Conservation (phyloP, 2,113 vertebrate species). For the Clarias magur region DNA sequence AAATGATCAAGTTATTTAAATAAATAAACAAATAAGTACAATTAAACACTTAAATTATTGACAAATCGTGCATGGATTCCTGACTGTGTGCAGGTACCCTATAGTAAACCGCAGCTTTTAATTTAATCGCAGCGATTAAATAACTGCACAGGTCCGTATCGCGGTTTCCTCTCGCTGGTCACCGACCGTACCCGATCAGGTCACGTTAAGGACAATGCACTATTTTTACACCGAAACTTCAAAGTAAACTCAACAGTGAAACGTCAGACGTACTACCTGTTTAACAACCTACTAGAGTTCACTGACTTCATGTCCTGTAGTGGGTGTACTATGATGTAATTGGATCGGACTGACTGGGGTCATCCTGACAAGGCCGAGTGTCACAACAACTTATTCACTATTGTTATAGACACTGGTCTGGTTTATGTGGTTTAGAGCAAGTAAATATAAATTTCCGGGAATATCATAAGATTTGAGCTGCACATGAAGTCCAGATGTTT, state of each 20-base stretch:
- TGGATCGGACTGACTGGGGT: not conserved
- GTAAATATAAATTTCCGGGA: not conserved
- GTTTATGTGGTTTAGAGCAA: not conserved
- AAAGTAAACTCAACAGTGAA: constrained; percentile 5
- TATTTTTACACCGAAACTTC: not conserved
- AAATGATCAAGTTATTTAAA: too few species aligned
- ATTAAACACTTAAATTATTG: too few species aligned
- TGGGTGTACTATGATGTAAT: constrained; percentile 1
- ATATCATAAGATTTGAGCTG: not conserved
- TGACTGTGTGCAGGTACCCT: too few species aligned
- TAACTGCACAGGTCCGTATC: too few species aligned
- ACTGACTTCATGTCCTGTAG: constrained; percentile 1
- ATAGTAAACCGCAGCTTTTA: too few species aligned
- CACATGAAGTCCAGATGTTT: not conserved
- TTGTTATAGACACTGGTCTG: rapidly evolving
- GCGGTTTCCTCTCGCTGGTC: not conserved
- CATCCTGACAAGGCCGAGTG: not conserved
- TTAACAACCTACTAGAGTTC: not conserved
- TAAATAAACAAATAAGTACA: too few species aligned
- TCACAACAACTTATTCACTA: not conserved
- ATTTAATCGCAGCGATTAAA: too few species aligned
- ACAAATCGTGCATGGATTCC: too few species aligned
- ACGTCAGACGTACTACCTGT: not conserved
- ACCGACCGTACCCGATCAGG: not conserved
- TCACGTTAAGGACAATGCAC: not conserved